A percentile compares a stretch with the other conserved stretches of the same genome.
Evolutionary conservation across 2,797 vertebrate genomes (phyloP).

Genomic region (Martes flavigula): DNA sequence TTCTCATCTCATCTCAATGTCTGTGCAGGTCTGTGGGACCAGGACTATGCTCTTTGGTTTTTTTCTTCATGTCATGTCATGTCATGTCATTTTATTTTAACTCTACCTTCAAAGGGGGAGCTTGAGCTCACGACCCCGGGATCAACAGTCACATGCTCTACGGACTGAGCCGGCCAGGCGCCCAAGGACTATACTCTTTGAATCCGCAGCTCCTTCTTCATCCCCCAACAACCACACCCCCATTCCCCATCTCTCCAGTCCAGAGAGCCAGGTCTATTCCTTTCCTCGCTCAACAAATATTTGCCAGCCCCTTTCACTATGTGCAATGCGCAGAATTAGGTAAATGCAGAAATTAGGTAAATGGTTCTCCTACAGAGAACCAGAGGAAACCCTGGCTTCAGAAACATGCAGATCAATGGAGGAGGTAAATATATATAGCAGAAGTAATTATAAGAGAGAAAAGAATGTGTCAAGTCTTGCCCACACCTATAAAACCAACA

Average conservation of each 20-base stretch:
- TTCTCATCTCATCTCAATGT: neutral
- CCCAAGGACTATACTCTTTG: neutral
- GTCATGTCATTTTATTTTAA: neutral
- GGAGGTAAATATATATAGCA: neutral
- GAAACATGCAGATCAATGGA: neutral
- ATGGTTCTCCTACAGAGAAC: neutral
- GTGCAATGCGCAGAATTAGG: neutral
- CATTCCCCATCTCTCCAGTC: neutral
- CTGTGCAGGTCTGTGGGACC: neutral
- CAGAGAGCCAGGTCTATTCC: neutral
- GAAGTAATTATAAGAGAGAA: conserved; percentile 3
- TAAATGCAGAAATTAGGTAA: neutral
- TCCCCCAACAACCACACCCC: neutral
- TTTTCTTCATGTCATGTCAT: too few species aligned
- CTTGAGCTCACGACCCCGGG: neutral
- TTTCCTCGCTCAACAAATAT: neutral
- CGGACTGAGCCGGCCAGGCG: neutral
- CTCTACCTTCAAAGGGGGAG: neutral
- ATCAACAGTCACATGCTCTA: neutral
- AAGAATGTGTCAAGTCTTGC: neutral
- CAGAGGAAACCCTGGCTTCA: neutral
- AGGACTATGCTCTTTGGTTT: neutral
- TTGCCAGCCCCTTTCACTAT: neutral
- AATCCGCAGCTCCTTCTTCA: neutral
- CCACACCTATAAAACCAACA: conserved; percentile 7